Base-by-base conservation (phyloP, 2,113 vertebrate genomes). In the Pomatorhinus ruficollis region DNA sequence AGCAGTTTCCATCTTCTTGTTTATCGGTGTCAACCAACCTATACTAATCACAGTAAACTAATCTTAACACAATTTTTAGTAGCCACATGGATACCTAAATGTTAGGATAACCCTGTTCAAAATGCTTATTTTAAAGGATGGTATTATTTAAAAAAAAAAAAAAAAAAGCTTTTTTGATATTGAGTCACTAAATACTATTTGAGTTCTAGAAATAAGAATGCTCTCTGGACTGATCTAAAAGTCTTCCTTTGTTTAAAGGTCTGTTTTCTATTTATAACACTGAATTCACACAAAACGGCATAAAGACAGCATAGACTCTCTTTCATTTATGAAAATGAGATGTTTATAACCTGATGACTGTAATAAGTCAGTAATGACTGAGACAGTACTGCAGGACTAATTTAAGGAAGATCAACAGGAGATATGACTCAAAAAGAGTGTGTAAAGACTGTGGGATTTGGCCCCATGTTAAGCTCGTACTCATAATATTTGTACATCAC, bases 401-500 rank as follows among this genome's bases (percentile, higher is more conserved):
- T 85, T 93, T 61, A 79, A 53, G 52, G 70, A 87, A 72, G 59
- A 88, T 86, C 63, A 79, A 65, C 44, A 76, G 42, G 39, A 84
- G 54, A 68, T 82, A 31, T 4, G 10, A 75, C 21, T 63, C 47
- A 61, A 44, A 9, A 75, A 72, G 39, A 45, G 28, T 52, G 33
- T 70, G 22, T 93, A 60, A 83, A 49, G 10, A 44, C 47, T 83
- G 59, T 30, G 65, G 35, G 18, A 85, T 93, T 87, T 92, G 19
- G 39, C n/a, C 79, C 27, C 13, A 50, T 64, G 21, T 92, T 85
- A 90, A 87, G 44, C 59, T 66, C 21, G 9, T 83, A 74, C 25
- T 68, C 64, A 54, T 88, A 94, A 82, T 54, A 65, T 92, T 95
- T 94, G 72, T 87, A 37, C 35, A 83, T 82, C 49, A 78, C 35